Base-by-base conservation (phyloP, 2,113 vertebrate species). In the Onychostruthus taczanowskii region DNA sequence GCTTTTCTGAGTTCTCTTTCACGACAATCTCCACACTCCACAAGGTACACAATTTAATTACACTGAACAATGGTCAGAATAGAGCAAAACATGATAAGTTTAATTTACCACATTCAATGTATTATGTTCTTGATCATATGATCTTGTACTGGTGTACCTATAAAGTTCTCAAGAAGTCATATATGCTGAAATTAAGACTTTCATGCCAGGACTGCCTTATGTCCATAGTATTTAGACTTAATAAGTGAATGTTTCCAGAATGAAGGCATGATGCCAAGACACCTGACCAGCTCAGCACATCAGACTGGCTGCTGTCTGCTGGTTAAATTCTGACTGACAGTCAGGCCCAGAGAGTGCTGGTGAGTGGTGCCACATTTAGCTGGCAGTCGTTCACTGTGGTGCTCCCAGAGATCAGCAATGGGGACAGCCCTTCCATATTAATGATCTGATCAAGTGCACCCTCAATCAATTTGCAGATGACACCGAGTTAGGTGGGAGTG, bases 321-420 rank as follows among this genome's bases (percentile, higher is more conserved):
- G 9, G 33, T 3, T 35, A 9, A 55, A 20, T 30, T 1, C 5
- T 27, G 10, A 0, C 12, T 44, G 27, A 55, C 39, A 20, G 3
- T 4, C 0, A 0, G 11, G 28, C 26, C 13, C 4, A 13, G 33
- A 37, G 4, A 33, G 3, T 19, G 9, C 7, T 16, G 31, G 16
- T 13, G 41, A 26, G 16, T n/a, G 28, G 23, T n/a, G 33, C 24
- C 13, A n/a, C 14, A 37, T 8, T 9, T 27, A 43, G 16, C 9
- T 37, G 58, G 21, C 1, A 7, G 9, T 4, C 0, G 0, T 3
- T 33, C 26, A 6, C 46, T 16, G 15, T 10, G n/a, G 3, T 24
- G 13, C n/a, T 31, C 16, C 31, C 23, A 16, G 43, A 11, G 17
- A 8, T 23, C 41, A 7, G n/a, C 35, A 7, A 0, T 64, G n/a